A percentile compares a stretch with the other conserved stretches of the same genome.
phyloP scores from a whole-genome alignment of 2,113 vertebrate genomes.

The Lophura nycthemera region DNA sequence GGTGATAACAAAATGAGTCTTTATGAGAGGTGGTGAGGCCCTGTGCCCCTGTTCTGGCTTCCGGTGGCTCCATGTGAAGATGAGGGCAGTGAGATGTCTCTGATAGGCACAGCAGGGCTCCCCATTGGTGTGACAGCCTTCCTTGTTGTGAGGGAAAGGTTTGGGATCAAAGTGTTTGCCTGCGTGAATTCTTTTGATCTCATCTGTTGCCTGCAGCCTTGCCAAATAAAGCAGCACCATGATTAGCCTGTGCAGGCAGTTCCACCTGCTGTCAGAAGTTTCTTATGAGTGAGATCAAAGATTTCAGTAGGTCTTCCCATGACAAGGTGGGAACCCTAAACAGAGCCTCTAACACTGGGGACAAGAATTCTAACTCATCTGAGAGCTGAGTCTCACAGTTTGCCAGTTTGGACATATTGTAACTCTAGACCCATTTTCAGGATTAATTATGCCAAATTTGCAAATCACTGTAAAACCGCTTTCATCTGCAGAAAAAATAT shows the following conservation, averaged over 20 bases:
- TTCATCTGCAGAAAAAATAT: background rate
- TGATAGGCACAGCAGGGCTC: background rate
- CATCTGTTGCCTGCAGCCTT: background rate
- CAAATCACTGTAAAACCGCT: background rate
- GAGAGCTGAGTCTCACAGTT: background rate
- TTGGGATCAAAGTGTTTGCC: background rate
- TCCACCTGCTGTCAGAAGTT: background rate
- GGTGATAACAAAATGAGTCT: accelerated
- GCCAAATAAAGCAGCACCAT: background rate
- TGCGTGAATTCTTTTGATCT: background rate
- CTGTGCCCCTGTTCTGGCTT: background rate
- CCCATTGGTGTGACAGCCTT: accelerated
- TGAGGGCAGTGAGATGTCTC: accelerated
- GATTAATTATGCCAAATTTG: background rate
- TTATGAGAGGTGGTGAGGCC: accelerated
- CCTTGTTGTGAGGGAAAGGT: accelerated
- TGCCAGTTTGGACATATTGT: background rate
- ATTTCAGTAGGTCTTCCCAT: background rate
- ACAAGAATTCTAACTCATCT: background rate
- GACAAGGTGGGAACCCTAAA: background rate
- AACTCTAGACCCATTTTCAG: background rate
- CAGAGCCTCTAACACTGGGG: background rate
- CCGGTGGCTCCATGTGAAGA: accelerated
- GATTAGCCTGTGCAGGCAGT: background rate
- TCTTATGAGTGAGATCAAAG: background rate